Base-by-base conservation (phyloP, 2,113 vertebrate species). In the Centropristis striata region DNA sequence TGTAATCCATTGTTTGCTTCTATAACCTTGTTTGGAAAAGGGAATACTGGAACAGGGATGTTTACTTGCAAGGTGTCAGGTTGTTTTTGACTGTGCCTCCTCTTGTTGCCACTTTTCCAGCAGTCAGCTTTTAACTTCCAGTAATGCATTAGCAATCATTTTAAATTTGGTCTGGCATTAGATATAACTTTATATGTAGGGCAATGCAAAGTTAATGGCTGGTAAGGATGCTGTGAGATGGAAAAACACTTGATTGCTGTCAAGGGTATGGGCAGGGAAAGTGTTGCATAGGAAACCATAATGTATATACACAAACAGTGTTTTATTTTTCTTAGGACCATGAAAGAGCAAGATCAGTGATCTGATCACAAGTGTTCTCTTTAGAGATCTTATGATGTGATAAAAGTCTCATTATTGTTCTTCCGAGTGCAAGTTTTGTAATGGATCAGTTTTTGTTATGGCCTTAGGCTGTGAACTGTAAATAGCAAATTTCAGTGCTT, bases 371-470 rank as follows among this genome's bases (percentile, higher is more conserved):
- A 69, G 46, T 74, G 4, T 81, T 78, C 49, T 42, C 28, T 61
- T 42, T 27, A 51, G 16, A 77, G 83, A 84, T 91, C 54, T 60
- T 76, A 53, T 55, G 20, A 68, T 23, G 27, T 39, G 73, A 92
- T 89, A 83, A 81, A 71, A 77, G 73, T 59, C 51, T 39, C 55
- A 16, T 66, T 66, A 63, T 80, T 86, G 32, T 80, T 64, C 13
- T 20, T 60, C 16, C 23, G 44, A 64, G 46, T 36, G 41, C 9
- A 12, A 60, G 14, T 82, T 85, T 80, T 68, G 64, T 77, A 84
- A 88, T 53, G 51, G 80, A 81, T 85, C 76, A 10, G 42, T 86
- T 80, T 83, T 91, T 87, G 81, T 88, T 85, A 61, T 84, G 69
- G 65, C 91, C 83, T 64, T 37, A 21, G 84, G 89, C 71, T 58